A percentile compares a stretch with the other conserved stretches of the same genome.
These are phyloP conservation scores for Aldabrachelys gigantea DNA, from an alignment of 2,113 vertebrate genomes.

Conservation along the genomic window DNA sequence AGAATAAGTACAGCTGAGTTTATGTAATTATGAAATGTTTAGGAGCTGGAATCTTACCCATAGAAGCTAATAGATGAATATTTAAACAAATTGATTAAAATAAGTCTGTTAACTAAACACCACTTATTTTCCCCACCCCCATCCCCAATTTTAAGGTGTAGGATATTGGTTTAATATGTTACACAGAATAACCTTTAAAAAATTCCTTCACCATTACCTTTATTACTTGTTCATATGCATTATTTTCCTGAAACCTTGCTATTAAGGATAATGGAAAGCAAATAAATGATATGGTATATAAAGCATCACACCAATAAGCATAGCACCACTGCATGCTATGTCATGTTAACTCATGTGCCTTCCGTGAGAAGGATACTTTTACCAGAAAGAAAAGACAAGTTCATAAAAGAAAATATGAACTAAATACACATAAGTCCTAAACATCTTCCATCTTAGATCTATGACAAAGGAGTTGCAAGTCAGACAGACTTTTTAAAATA, in stretches of 20 bases:
- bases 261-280: background rate
- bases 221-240: background rate
- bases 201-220: background rate
- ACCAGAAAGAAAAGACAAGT: constrained; percentile 15
- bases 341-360: constrained; percentile 1
- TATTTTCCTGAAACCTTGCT: background rate
- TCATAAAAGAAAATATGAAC: constrained; percentile 40
- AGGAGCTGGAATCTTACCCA: too few species aligned
- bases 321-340: background rate
- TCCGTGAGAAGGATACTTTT: constrained; percentile 10
- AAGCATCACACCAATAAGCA: constrained; percentile 25
- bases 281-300: background rate
- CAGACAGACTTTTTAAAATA: background rate
- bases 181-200: background rate
- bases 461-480: background rate
- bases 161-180: too few species aligned
- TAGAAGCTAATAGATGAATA: too few species aligned
- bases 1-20: too few species aligned
- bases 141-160: too few species aligned
- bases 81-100: too few species aligned
- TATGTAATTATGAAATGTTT: too few species aligned
- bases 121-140: too few species aligned
- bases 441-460: background rate
- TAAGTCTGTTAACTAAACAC: too few species aligned
- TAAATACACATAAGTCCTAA: background rate